Evolutionary conservation across 2,797 vertebrate genomes (phyloP).

Genomic region (Babyrousa celebensis): DNA sequence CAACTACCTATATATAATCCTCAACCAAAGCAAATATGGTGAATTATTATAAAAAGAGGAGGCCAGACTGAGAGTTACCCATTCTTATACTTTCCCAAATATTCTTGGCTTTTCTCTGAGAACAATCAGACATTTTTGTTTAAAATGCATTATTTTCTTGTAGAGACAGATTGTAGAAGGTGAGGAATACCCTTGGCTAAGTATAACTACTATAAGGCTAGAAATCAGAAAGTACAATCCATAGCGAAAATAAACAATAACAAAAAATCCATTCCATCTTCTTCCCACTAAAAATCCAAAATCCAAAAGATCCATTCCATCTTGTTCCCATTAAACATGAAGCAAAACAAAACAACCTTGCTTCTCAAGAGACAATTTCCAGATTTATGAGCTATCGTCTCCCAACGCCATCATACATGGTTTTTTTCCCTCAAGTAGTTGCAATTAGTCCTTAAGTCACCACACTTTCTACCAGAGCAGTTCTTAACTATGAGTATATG

Average conservation of each 20-base stretch:
- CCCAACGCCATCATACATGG: neutral
- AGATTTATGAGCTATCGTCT: constrained; percentile 41
- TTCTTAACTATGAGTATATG: neutral
- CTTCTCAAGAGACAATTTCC: neutral
- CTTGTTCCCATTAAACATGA: neutral
- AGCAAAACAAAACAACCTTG: constrained; percentile 29
- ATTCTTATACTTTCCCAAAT: neutral
- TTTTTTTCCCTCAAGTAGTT: neutral
- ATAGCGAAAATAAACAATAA: neutral
- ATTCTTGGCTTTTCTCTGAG: constrained; percentile 20
- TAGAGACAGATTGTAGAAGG: too few species aligned
- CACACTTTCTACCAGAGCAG: neutral
- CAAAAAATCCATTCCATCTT: neutral
- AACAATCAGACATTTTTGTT: constrained; percentile 24
- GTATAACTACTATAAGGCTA: neutral
- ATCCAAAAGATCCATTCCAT: neutral
- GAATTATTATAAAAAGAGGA: constrained; percentile 11
- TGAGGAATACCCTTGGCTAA: neutral
- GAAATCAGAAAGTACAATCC: neutral
- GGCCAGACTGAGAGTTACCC: neutral
- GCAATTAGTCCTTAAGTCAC: neutral
- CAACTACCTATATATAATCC: neutral
- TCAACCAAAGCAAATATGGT: neutral
- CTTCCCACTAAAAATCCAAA: neutral
- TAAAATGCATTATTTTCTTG: constrained; percentile 31